These are phyloP conservation scores for Phalacrocorax aristotelis DNA, from an alignment of 2,113 vertebrate species.

Conservation along the genomic window DNA sequence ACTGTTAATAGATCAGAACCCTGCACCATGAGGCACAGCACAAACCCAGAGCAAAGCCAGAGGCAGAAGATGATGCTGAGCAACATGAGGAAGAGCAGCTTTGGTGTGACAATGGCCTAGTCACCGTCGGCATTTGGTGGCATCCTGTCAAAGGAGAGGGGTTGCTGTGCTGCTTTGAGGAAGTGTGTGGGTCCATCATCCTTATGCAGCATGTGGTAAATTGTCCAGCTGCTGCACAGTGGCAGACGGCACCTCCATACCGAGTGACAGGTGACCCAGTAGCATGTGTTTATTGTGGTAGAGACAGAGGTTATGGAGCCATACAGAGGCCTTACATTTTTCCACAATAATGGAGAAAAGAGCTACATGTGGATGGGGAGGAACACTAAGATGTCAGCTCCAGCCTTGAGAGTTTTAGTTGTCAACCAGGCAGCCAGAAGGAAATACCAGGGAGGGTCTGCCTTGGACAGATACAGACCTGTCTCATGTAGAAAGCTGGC, in stretches of 20 bases:
- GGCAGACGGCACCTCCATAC: background rate
- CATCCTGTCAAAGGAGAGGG: background rate
- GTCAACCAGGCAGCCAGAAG: background rate
- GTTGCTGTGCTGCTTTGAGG: background rate
- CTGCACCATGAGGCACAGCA: background rate
- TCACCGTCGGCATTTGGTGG: background rate
- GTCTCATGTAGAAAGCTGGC: background rate
- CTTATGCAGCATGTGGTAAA: background rate
- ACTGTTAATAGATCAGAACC: background rate
- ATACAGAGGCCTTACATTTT: background rate
- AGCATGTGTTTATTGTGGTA: background rate
- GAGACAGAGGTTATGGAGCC: background rate
- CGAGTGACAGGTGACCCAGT: background rate
- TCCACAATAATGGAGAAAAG: background rate
- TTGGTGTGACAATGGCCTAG: background rate
- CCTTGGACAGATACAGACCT: background rate
- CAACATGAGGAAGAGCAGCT: background rate
- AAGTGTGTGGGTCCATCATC: fast-evolving
- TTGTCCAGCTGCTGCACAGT: background rate
- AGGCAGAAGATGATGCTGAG: background rate
- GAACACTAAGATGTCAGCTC: background rate
- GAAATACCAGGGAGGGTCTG: background rate
- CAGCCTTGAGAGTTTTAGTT: background rate
- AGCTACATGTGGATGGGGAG: background rate
- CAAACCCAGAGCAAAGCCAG: background rate